These are phyloP conservation scores for Tragelaphus oryx DNA, from an alignment of 2,797 vertebrate species.

Conservation along the genomic window DNA sequence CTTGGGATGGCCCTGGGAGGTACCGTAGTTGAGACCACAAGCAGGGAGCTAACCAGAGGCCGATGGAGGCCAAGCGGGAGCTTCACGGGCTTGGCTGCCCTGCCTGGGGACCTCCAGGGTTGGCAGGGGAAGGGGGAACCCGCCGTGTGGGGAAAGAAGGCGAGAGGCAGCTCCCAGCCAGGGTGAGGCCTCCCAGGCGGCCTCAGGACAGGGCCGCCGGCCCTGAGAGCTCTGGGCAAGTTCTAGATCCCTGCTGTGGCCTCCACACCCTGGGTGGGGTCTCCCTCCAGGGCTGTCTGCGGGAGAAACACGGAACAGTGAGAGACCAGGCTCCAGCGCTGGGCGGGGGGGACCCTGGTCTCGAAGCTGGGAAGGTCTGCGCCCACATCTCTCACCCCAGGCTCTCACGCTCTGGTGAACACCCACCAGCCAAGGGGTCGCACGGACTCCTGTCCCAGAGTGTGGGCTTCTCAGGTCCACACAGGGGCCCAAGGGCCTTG, in stretches of 20 bases:
- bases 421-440: background rate
- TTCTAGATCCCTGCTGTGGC: background rate
- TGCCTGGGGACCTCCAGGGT: background rate
- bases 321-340: accelerated
- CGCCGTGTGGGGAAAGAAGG: background rate
- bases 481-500: background rate
- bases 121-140: background rate
- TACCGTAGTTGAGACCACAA: background rate
- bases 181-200: background rate
- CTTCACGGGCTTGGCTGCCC: accelerated
- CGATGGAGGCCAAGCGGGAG: background rate
- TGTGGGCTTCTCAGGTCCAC: no score
- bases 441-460: background rate
- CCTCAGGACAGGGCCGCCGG: no score
- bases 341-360: background rate
- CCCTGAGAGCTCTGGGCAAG: background rate
- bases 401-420: background rate
- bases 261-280: no score
- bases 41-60: background rate
- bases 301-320: accelerated
- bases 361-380: background rate
- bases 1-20: background rate
- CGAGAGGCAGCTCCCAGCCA: background rate
- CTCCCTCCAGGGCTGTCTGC: background rate
- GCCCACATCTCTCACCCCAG: background rate